Evolutionary conservation across 2,888 invertebrate genomes (phyloP).

Genomic region (Polyommatus iphigenia): DNA sequence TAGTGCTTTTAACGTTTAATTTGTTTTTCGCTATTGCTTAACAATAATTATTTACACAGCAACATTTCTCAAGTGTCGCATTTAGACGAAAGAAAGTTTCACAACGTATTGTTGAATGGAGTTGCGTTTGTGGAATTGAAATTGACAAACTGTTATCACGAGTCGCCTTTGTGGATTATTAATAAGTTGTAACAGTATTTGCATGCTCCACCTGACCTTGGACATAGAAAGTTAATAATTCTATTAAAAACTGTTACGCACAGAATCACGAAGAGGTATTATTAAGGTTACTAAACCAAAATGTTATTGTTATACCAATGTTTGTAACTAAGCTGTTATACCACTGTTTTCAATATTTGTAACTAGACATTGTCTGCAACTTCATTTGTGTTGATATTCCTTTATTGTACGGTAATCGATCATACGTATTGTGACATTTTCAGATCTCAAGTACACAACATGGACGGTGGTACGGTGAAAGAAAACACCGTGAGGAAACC

Average conservation of each 20-base stretch:
- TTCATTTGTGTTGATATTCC: neutral
- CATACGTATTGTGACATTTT: no score
- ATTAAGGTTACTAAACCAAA: neutral
- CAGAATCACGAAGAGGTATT: neutral
- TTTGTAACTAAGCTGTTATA: neutral
- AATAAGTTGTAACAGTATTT: neutral
- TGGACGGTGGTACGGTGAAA: no score
- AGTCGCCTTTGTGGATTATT: neutral
- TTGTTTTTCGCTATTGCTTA: no score
- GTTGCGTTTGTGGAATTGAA: neutral
- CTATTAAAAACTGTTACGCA: neutral
- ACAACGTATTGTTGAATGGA: neutral
- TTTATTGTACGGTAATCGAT: no score
- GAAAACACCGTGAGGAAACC: no score
- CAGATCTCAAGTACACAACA: no score
- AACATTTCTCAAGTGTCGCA: neutral
- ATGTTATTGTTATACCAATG: neutral
- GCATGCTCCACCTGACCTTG: constrained; percentile 10
- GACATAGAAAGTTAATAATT: neutral
- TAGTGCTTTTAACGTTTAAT: no score
- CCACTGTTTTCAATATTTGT: neutral
- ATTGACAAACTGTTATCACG: constrained; percentile 1
- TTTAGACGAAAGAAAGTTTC: neutral
- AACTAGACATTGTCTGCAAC: no score
- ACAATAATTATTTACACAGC: no score